Base-by-base conservation (phyloP, 2,888 invertebrate genomes). In the Marasmarcha lunaedactyla region DNA sequence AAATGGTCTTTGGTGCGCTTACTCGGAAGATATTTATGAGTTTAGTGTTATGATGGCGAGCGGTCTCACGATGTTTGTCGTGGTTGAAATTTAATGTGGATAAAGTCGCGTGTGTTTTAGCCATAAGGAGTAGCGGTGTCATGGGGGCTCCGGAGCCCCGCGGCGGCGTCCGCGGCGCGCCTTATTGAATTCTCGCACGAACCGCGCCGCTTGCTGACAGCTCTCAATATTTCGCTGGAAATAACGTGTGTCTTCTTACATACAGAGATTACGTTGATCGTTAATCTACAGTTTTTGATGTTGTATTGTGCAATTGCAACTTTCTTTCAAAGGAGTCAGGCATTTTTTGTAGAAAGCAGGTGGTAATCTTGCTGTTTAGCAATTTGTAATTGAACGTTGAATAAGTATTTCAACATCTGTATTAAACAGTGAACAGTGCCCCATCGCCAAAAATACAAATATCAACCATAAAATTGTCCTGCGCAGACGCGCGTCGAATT, bases 171-270 rank as follows among this genome's bases (percentile, higher is more conserved):
- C 77, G 78, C 63, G 74, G 56, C 42, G 71, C 43, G 67, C 13
- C 57, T 71, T 73, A 77, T 76, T 72, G 66, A 73, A 71, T 67
- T 62, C 68, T 64, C 62, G 67, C 76, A 77, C 77, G 77, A 71
- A 73, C 46, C 49, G 47, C 46, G 46, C 50, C 49, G 53, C 58
- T n/a, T n/a, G n/a, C n/a, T 55, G 56, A 66, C 59, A 59, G 57
- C 50, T 50, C 46, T 50, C 55, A 60, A 63, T 57, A 61, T 58
- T 63, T 64, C 49, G 53, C 50, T 49, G 57, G 52, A 52, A 51
- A 25, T 45, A 30, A 37, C 12, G 40, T 20, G n/a, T 30, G 9
- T 30, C 30, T 30, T n/a, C 30, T 30, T 3, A 4, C 30, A 30
- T 30, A 7, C 20, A 20, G 20, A 7, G 20, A 20, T 20, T 20